phyloP scores from a whole-genome alignment of 1,140 invertebrate species.

The Hydropsyche tenuis region DNA sequence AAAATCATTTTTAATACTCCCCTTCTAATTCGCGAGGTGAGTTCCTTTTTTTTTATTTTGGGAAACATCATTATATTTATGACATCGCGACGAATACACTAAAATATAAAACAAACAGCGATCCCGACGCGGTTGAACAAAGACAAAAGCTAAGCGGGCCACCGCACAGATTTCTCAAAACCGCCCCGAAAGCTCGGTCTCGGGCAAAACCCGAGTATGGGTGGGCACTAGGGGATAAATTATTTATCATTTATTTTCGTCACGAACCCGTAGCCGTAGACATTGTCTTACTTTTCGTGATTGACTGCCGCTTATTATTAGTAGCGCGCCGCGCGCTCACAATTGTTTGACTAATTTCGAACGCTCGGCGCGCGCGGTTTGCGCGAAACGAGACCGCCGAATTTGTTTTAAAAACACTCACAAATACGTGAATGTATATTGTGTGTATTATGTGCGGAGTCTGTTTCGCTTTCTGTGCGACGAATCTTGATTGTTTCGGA shows the following conservation, averaged over 20 bases:
- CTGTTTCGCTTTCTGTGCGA: too few species aligned
- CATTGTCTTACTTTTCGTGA: conserved; percentile 21
- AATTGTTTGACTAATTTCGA: conserved; percentile 20
- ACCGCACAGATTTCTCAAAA: neutral
- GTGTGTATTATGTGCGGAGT: too few species aligned
- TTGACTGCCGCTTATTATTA: conserved; percentile 23
- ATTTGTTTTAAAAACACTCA: too few species aligned
- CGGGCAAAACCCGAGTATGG: neutral
- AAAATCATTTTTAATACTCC: too few species aligned
- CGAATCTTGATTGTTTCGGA: too few species aligned
- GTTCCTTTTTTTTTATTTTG: neutral
- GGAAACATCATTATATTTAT: conserved; percentile 2
- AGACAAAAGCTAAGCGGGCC: neutral
- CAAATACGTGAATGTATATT: too few species aligned
- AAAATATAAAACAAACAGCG: neutral
- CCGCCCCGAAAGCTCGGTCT: neutral
- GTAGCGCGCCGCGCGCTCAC: neutral
- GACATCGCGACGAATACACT: neutral
- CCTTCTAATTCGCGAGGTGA: too few species aligned
- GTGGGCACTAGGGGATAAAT: conserved; percentile 6
- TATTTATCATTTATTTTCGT: conserved; percentile 36
- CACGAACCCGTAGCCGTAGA: neutral
- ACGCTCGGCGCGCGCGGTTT: neutral
- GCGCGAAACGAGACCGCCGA: too few species aligned
- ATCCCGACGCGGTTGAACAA: neutral